Evolutionary conservation across 1,140 invertebrate species (phyloP).

Genomic region (Sycophaga agraensis): DNA sequence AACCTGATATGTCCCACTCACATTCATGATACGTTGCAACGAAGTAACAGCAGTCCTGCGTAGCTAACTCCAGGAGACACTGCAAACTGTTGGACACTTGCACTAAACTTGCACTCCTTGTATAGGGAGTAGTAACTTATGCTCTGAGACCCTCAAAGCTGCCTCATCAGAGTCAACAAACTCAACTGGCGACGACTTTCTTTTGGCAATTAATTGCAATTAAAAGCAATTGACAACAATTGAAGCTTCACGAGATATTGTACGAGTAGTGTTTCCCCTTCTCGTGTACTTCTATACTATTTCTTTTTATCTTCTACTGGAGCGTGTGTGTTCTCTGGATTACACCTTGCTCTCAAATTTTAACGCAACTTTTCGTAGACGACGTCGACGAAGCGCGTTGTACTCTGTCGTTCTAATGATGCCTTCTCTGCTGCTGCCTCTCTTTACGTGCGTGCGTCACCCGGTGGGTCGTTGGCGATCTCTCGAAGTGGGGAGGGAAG

Average conservation of each 20-base stretch:
- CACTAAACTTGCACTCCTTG: background rate
- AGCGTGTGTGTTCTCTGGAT: no score
- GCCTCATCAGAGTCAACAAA: conserved; percentile 7
- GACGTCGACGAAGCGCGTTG: background rate
- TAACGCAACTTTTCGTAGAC: background rate
- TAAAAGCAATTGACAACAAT: conserved; percentile 24
- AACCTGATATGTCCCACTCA: conserved; percentile 9
- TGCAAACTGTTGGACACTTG: background rate
- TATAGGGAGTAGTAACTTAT: background rate
- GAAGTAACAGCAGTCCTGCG: conserved; percentile 1
- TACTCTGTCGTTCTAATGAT: background rate
- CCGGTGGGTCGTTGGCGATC: conserved; percentile 12
- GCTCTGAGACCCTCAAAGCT: background rate
- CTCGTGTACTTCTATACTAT: background rate
- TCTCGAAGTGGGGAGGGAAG: background rate
- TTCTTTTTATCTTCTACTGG: no score
- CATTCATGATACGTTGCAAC: conserved; percentile 27
- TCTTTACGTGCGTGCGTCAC: conserved; percentile 17
- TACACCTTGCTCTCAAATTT: background rate
- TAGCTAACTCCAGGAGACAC: background rate
- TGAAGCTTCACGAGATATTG: background rate
- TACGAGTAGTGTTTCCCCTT: background rate
- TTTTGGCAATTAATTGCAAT: conserved; percentile 25
- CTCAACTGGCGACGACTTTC: background rate
- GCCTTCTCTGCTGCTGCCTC: background rate